Evolutionary conservation across 2,888 invertebrate species (phyloP).

Genomic region (Scaptomyza tumidula): DNA sequence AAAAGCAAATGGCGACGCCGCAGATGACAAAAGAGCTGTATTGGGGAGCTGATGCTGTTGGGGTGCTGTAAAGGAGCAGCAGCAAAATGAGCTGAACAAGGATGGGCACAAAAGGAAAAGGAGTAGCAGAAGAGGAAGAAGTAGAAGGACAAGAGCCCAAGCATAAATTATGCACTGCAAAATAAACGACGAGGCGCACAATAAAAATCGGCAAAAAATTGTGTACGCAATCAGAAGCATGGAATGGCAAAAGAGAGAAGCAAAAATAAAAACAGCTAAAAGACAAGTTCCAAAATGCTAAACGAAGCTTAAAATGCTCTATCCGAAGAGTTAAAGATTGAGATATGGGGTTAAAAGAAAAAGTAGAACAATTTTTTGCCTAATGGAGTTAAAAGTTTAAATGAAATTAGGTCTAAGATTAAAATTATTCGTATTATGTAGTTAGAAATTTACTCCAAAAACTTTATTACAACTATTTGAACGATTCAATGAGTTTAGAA

Average conservation of each 20-base stretch:
- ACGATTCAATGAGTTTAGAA: no score
- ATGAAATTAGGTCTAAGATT: not conserved
- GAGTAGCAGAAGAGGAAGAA: not conserved
- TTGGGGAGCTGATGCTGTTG: slow-evolving; percentile 5
- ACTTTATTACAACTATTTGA: no score
- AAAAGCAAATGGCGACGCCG: slow-evolving; percentile 69
- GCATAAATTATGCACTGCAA: slow-evolving; percentile 78
- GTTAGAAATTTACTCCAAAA: no score
- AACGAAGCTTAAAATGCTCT: slow-evolving; percentile 41
- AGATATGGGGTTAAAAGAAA: not conserved
- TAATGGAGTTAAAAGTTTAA: not conserved
- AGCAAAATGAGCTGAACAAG: slow-evolving; percentile 13
- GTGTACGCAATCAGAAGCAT: slow-evolving; percentile 70
- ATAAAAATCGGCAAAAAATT: slow-evolving; percentile 74
- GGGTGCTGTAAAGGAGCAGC: slow-evolving; percentile 9
- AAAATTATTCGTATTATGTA: not conserved
- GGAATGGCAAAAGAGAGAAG: slow-evolving; percentile 37
- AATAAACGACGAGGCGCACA: slow-evolving; percentile 71
- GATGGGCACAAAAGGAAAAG: no score
- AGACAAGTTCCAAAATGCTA: slow-evolving; percentile 4
- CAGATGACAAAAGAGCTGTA: slow-evolving; percentile 51
- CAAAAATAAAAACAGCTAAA: slow-evolving; percentile 31
- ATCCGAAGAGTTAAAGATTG: not conserved
- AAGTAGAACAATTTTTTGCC: not conserved
- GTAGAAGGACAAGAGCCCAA: slow-evolving; percentile 27